Base-by-base conservation (phyloP, 2,888 invertebrate species). In the Operophtera brumata region DNA sequence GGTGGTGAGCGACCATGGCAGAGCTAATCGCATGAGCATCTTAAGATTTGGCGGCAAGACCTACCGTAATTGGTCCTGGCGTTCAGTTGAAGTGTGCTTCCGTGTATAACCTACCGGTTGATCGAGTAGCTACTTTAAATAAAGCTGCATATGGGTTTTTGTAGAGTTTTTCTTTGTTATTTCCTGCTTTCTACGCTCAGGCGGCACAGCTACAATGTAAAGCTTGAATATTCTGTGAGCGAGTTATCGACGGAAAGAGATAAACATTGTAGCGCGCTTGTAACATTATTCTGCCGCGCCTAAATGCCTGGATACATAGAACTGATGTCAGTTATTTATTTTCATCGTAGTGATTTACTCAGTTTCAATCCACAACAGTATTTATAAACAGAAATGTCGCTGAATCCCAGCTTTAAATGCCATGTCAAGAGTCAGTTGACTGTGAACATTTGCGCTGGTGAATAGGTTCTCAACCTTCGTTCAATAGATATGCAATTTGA, bases 281-380 rank as follows among this genome's bases (percentile, higher is more conserved):
- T 48, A 56, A 53, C 55, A 53, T 58, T 56, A 53, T 56, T 47
- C 58, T 44, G 45, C 53, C 56, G 51, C 56, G 52, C 56, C 56
- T 51, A 44, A n/a, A 47, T 51, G 45, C 43, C 44, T 28, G 43
- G 51, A 44, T 51, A 55, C 52, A 42, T 43, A 55, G 42, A 30
- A 46, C 47, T 47, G 46, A 50, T 47, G 47, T 37, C 43, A 43
- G 55, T 47, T 51, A 51, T 50, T 47, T 55, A 55, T 48, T 52
- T 51, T 40, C 37, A 45, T 36, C 44, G 10, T 39, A 41, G 12
- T 48, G 47, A 42, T 47, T 44, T 43, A 47, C 47, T 44, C 13
- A 35, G 25, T 44, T 51, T 47, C 13, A 42, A 39, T 50, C 26
- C 34, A 42, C 42, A 46, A 11, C 25, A 26, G 14, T 25, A 30